Evolutionary conservation across 2,888 invertebrate genomes (phyloP), one percentile per base, ranked within the genome.

Genomic region (Eumerus sabulonum): DNA sequence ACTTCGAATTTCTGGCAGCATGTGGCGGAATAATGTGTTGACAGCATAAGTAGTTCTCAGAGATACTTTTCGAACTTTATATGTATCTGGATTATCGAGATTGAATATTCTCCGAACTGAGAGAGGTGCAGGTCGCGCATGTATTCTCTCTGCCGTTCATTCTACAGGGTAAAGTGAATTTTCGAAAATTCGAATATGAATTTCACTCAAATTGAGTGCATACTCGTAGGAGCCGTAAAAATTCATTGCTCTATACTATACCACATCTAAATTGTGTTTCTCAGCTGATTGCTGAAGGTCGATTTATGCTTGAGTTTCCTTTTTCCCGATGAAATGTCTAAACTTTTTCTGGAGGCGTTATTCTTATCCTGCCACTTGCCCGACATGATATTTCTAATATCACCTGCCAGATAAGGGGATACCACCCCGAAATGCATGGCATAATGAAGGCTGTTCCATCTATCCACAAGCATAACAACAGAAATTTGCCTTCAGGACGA

Each of bases 151-250:
- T 51, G 56, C 44, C 53, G 42, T 48, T 66, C 53, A 14, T 38
- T 2, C 18, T 16, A 9, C 9, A 19, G 19, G 11, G 14, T 27
- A 18, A 12, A 53, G 19, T 68, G 12, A 53, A 40, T 42, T 13
- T 56, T 76, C 76, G 50, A 59, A 50, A 56, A 27, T 76, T 64
- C 76, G 54, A 56, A 66, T 0, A 40, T 2, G 5, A 12, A 38
- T 53, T 18, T 12, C 60, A 72, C 76, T 77, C 76, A 51, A 57
- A 7, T 76, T 72, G 76, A 72, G 76, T 72, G 72, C 35, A 60
- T 71, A 67, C 44, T 47, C 27, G 36, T 44, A 72, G 76, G 76
- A 59, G 56, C 4, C 12, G 14, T 17, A 16, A 1, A 14, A 45
- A 36, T 53, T 44, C 38, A 27, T 9, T 38, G 19, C 51, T 14